Evolutionary conservation across 1,140 invertebrate genomes (phyloP).

Genomic region (Heliconius hermathena): DNA sequence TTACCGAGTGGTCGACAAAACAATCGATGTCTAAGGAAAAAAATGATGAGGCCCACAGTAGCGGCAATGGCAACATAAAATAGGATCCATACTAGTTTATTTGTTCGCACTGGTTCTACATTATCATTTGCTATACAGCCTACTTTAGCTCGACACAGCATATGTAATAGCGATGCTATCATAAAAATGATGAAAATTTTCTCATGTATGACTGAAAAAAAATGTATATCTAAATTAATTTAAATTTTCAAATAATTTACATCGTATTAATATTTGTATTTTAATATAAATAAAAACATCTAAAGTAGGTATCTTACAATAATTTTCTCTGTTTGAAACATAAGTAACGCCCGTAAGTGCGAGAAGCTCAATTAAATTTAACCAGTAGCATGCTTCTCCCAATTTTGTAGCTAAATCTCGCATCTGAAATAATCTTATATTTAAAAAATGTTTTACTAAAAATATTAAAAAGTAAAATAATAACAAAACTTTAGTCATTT

Average conservation of each 20-base stretch:
- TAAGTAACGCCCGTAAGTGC: slow-evolving; percentile 94
- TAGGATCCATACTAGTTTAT: slow-evolving; percentile 82
- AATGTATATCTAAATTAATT: slow-evolving; percentile 18
- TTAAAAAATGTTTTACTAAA: neutral
- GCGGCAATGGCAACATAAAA: slow-evolving; percentile 89
- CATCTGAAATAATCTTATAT: slow-evolving; percentile 58
- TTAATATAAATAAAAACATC: slow-evolving; percentile 17
- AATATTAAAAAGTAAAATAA: neutral
- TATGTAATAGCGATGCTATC: slow-evolving; percentile 92
- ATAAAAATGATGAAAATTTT: slow-evolving; percentile 97
- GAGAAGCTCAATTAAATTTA: slow-evolving; percentile 92
- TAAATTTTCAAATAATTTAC: neutral
- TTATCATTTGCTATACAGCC: slow-evolving; percentile 65
- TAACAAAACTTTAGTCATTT: too few relatives aligned
- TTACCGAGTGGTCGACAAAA: slow-evolving; percentile 94
- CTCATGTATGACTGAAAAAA: slow-evolving; percentile 92
- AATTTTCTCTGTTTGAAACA: slow-evolving; percentile 96
- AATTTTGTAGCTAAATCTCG: slow-evolving; percentile 82
- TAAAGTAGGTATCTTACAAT: slow-evolving; percentile 87
- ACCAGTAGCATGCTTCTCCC: slow-evolving; percentile 90
- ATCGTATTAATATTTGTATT: neutral
- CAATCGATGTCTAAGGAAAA: slow-evolving; percentile 93
- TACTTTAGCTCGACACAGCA: slow-evolving; percentile 85
- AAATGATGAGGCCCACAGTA: slow-evolving; percentile 91
- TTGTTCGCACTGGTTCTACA: slow-evolving; percentile 71